Conservation (phyloP, 2,888 invertebrate species). For the Catocala nupta region DNA sequence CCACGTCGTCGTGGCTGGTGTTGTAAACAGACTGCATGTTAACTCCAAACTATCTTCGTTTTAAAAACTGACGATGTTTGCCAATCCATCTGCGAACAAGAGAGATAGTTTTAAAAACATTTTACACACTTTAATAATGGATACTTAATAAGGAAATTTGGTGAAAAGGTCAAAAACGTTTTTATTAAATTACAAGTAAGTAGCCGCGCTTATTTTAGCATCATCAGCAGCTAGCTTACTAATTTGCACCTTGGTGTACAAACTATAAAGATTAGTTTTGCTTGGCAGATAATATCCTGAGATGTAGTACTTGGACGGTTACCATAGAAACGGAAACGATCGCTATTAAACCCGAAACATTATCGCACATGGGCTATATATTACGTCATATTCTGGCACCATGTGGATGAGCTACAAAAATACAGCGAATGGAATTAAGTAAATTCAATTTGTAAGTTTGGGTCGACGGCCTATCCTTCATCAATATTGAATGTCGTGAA, state of each 20-base stretch:
- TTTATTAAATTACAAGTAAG: neutral
- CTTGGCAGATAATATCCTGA: constrained; percentile 23
- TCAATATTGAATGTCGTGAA: constrained; percentile 24
- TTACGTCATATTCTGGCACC: constrained; percentile 56
- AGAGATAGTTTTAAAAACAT: constrained; percentile 26
- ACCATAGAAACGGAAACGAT: constrained; percentile 65
- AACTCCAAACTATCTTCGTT: constrained; percentile 41
- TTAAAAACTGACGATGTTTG: constrained; percentile 30
- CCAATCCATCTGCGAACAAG: constrained; percentile 78
- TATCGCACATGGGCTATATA: constrained; percentile 58
- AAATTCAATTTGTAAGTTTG: constrained; percentile 33
- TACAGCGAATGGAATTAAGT: constrained; percentile 15
- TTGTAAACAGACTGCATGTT: constrained; percentile 64
- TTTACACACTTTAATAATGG: neutral
- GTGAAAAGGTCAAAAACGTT: constrained; percentile 8
- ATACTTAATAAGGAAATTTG: neutral
- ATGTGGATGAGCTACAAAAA: constrained; percentile 56
- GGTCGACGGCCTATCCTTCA: constrained; percentile 18
- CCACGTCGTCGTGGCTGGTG: constrained; percentile 58
- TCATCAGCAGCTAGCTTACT: neutral
- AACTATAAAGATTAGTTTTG: constrained; percentile 22
- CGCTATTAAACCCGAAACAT: constrained; percentile 67
- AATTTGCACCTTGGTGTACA: constrained; percentile 19
- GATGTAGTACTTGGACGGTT: constrained; percentile 44
- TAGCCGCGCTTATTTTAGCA: constrained; percentile 8